Base-by-base conservation (phyloP, 2,797 vertebrate genomes). In the Silurus lanzhouensis region DNA sequence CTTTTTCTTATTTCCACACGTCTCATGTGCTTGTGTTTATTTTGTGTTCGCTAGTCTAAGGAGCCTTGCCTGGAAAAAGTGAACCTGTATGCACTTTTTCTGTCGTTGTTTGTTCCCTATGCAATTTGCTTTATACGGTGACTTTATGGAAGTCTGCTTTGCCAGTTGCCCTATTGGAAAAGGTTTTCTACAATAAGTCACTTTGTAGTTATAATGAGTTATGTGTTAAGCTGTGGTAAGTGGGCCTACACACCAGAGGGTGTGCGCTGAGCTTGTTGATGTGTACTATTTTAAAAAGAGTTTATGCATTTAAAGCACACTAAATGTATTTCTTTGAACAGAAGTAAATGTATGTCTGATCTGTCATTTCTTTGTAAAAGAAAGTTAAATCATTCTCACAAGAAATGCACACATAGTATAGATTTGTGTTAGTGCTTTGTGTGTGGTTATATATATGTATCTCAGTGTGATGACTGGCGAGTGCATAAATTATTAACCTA, bases 41-140 rank as follows among this genome's bases (percentile, higher is more conserved):
- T 87, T 87, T 72, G 58, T 84, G 27, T 25, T 27, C 66, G 31
- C 57, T 67, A 52, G 27, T 76, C 8, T 57, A 31, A 19, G n/a
- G 71, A 74, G 85, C 71, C 79, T 72, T 83, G 85, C 81, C 81
- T 87, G 87, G 88, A 91, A 90, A 90, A 86, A 88, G 82, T 87
- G 87, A 89, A 78, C 61, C 80, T 84, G 25, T 79, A 64, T 13
- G 46, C 19, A 67, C 20, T 61, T 81, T 83, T 63, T 52, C 76
- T 58, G 44, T 68, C 55, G 12, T 86, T 27, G 57, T 79, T 86
- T 79, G 81, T 70, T 89, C 77, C 84, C 85, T 91, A 80, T 88
- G 83, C 81, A 78, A 86, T 78, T 83, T 86, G 88, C 75, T 68
- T 78, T 25, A 80, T 78, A 70, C 27, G 55, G 82, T 84, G 63